Evolutionary conservation across 1,140 invertebrate species (phyloP), one percentile per base, ranked within the genome.

Genomic region (Heterodera schachtii): DNA sequence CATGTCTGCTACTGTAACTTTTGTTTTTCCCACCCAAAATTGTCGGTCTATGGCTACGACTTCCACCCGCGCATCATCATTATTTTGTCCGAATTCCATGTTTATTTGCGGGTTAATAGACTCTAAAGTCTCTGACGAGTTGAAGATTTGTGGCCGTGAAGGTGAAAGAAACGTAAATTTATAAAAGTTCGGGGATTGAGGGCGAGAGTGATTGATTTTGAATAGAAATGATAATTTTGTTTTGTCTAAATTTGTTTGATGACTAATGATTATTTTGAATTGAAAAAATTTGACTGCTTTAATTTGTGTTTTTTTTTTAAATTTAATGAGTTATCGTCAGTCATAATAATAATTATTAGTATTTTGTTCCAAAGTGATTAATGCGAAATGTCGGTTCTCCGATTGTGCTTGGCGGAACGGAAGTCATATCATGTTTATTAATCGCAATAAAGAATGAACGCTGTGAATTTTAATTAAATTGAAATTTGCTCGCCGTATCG

Each of bases 11-110:
- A 74, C 6, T 3, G 73, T 1, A 43, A 74, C 46, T 74, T 43
- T 74, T 3, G 73, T 74, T 41, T 74, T 74, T 5, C 73, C 73
- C 19, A 3, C 6, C 73, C 73, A 74, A 43, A 74, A 74, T 7
- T 74, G 73, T 8, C 21, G 46, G 7, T 74, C 73, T 7, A 74
- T 74, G 8, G 31, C 73, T n/a, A 44, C 6, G 21, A 74, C 31
- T 49, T 74, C 73, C 7, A 21, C n/a, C 43, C n/a, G 8, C 8
- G 5, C 9, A 0, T n/a, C 52, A 41, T 8, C 52, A 8, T 6
- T 74, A 41, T 8, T 74, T 74, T 74, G n/a, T 8, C 31, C 41
- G 8, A 7, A 3, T 21, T 47, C n/a, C 73, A 74, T 74, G 6
- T 5, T 43, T 41, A 49, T 21, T 31, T 31, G 31, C n/a, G 31